Conservation (phyloP, 2,113 vertebrate genomes). For the Martes martes region DNA sequence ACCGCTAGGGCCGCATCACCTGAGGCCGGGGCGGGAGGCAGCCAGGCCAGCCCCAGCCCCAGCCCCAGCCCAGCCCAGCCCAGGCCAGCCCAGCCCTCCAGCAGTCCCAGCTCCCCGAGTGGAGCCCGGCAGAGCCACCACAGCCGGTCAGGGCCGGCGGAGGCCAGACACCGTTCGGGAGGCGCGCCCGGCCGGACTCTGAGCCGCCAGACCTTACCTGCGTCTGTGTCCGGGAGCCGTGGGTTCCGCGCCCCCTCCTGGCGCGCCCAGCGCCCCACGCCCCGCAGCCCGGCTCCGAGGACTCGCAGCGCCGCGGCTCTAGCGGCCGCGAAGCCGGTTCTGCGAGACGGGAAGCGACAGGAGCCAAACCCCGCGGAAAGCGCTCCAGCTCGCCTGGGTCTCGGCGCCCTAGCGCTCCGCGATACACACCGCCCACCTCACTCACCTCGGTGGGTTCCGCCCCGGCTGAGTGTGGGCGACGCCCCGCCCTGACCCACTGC, state of each 20-base stretch:
- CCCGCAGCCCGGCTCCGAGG: neutral
- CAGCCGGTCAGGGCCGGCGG: rapidly evolving
- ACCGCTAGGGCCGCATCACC: neutral
- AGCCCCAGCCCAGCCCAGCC: neutral
- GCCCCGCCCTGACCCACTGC: slow-evolving; percentile 9
- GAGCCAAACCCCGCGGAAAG: slow-evolving; percentile 80
- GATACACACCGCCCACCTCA: rapidly evolving
- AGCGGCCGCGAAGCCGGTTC: slow-evolving; percentile 12
- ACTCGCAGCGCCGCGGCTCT: neutral
- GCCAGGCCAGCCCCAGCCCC: neutral
- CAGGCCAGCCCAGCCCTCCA: neutral
- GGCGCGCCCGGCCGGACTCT: neutral
- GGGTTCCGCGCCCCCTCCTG: neutral
- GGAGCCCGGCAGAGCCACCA: neutral
- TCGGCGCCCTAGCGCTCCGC: neutral
- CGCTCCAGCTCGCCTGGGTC: slow-evolving; percentile 45
- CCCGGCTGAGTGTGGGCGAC: slow-evolving; percentile 20
- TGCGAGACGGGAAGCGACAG: slow-evolving; percentile 79
- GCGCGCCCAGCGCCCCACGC: neutral
- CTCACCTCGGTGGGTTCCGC: neutral
- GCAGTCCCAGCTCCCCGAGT: neutral
- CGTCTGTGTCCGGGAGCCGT: neutral
- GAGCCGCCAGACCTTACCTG: neutral
- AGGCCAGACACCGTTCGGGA: rapidly evolving
- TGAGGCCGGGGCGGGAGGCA: neutral